Conservation (phyloP, 2,888 invertebrate species). For the Nephrotoma appendiculata region DNA sequence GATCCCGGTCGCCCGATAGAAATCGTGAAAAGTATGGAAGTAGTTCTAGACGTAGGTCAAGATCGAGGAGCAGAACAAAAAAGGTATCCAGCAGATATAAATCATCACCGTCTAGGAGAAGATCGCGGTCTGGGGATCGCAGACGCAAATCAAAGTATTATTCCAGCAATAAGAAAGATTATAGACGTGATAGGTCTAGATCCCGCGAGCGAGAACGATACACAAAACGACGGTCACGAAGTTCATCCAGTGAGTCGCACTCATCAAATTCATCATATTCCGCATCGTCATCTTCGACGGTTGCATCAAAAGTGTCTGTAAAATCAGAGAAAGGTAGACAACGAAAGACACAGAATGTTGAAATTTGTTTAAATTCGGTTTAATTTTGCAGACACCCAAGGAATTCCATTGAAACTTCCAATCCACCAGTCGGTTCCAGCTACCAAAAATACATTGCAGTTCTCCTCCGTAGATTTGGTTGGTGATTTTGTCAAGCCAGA, state of each 20-base stretch:
- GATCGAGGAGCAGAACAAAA: neutral
- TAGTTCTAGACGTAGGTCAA: neutral
- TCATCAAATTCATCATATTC: neutral
- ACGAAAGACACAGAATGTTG: neutral
- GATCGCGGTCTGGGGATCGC: neutral
- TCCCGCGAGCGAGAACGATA: neutral
- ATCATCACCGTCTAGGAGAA: neutral
- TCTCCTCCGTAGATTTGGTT: constrained; percentile 11
- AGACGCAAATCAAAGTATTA: neutral
- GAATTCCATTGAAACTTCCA: neutral
- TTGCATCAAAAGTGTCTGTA: neutral
- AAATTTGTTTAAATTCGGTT: neutral
- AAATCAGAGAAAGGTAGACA: neutral
- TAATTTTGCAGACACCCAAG: neutral
- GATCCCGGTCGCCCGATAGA: neutral
- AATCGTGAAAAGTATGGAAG: neutral
- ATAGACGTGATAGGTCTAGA: neutral
- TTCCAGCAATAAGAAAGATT: neutral
- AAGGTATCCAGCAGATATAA: constrained; percentile 2
- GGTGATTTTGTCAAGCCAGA: constrained; percentile 24
- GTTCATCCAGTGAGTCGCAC: neutral
- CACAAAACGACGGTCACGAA: neutral
- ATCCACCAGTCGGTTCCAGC: neutral
- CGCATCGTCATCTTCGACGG: neutral
- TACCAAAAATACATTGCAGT: constrained; percentile 1